These are phyloP conservation scores for Pseudococcus longispinus DNA, from an alignment of 2,888 invertebrate genomes.

Conservation along the genomic window DNA sequence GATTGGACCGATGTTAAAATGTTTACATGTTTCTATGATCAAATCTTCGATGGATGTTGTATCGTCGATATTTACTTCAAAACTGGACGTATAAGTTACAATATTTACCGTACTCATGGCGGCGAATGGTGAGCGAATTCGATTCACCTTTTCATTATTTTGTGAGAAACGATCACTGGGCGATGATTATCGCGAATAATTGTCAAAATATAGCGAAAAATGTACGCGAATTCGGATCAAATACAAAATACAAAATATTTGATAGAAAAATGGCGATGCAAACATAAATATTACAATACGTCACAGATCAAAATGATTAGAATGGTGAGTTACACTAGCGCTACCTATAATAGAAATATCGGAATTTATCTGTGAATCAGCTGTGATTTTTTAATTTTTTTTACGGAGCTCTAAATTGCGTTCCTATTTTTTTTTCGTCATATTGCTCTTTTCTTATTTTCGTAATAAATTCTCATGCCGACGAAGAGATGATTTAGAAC, in stretches of 20 bases:
- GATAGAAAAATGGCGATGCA: not conserved
- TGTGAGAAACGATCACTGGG: not conserved
- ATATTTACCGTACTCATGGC: conserved; percentile 3
- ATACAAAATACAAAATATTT: no score
- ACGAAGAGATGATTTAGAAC: no score
- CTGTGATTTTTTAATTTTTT: no score
- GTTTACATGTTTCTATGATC: conserved; percentile 74
- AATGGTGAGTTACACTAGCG: not conserved
- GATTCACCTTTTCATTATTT: not conserved
- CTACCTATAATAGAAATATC: not conserved
- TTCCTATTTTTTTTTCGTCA: not conserved
- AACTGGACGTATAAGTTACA: not conserved
- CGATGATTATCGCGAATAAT: not conserved
- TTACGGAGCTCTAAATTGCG: no score
- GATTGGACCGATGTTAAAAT: conserved; percentile 76
- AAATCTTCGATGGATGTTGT: conserved; percentile 73
- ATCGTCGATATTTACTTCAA: conserved; percentile 57
- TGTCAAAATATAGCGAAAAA: not conserved
- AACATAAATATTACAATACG: not conserved
- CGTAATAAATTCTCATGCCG: no score
- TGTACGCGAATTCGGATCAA: not conserved
- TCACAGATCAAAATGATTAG: not conserved
- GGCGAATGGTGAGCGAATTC: not conserved
- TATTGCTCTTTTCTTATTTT: no score
- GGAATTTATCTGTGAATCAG: no score